phyloP scores from a whole-genome alignment of 2,113 vertebrate genomes.

The Halichoerus grypus region DNA sequence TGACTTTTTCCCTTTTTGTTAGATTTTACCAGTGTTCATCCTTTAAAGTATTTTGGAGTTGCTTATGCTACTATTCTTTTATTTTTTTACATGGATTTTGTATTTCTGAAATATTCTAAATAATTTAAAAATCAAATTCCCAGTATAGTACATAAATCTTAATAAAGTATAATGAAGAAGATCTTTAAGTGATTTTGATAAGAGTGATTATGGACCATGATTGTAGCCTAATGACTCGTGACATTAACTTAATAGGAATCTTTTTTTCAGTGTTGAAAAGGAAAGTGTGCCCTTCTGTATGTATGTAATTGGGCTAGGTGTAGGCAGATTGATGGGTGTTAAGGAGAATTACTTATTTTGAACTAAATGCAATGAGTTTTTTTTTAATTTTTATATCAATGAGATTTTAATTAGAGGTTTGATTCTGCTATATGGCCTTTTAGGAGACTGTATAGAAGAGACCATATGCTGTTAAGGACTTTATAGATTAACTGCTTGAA shows the following conservation, averaged over 20 bases:
- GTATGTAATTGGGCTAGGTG: neutral
- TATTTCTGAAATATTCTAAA: conserved; percentile 33
- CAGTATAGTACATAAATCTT: neutral
- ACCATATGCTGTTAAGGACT: neutral
- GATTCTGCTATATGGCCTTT: conserved; percentile 8
- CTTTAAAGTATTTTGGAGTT: conserved; percentile 31
- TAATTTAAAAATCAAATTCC: conserved; percentile 20
- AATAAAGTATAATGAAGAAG: neutral
- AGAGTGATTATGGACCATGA: neutral
- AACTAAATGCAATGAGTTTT: neutral
- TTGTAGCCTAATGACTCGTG: conserved; percentile 34
- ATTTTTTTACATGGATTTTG: neutral
- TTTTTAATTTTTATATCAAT: neutral
- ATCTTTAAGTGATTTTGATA: conserved; percentile 49
- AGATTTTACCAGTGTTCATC: neutral
- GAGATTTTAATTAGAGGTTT: neutral
- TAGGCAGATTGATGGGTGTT: neutral
- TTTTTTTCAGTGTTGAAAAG: neutral
- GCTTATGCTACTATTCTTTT: neutral
- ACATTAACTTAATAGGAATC: neutral
- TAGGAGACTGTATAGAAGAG: neutral
- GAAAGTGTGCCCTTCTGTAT: neutral
- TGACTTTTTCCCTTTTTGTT: conserved; percentile 31
- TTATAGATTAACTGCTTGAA: neutral
- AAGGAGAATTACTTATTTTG: conserved; percentile 46